phyloP scores from a whole-genome alignment of 2,797 vertebrate genomes.

The Lophotriccus pileatus region DNA sequence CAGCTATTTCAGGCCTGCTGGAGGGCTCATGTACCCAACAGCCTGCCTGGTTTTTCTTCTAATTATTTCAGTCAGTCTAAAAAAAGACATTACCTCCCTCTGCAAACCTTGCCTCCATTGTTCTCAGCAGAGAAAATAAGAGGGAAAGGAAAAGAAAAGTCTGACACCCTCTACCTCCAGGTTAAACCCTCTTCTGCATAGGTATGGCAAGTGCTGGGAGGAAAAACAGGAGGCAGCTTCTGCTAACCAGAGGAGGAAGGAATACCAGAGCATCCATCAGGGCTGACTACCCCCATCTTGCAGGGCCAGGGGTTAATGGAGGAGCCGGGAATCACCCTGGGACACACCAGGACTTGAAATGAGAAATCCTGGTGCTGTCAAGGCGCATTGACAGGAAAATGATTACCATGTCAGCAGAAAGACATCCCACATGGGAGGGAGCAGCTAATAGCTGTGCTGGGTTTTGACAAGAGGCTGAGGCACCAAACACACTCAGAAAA shows the following conservation, averaged over 20 bases:
- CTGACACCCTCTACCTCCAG: background rate
- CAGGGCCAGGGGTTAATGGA: constrained; percentile 37
- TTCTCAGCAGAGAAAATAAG: background rate
- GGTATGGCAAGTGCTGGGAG: background rate
- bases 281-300: background rate
- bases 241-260: background rate
- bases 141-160: background rate
- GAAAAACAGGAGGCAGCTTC: background rate
- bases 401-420: constrained; percentile 4
- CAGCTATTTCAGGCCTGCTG: constrained; percentile 58
- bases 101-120: constrained; percentile 51
- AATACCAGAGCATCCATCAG: background rate
- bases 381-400: background rate
- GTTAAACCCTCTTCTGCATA: background rate
- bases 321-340: background rate
- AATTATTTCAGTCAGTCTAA: constrained; percentile 60
- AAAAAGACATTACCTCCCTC: constrained; percentile 55
- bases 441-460: background rate
- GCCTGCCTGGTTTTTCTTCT: constrained; percentile 47
- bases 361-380: constrained; percentile 24
- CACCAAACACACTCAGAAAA: fast-evolving
- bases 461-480: background rate
- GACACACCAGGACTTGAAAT: background rate
- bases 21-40: constrained; percentile 50
- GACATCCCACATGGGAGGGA: background rate